These are phyloP conservation scores for Sebastes itinus DNA, from an alignment of 2,797 vertebrate species.

Conservation along the genomic window DNA sequence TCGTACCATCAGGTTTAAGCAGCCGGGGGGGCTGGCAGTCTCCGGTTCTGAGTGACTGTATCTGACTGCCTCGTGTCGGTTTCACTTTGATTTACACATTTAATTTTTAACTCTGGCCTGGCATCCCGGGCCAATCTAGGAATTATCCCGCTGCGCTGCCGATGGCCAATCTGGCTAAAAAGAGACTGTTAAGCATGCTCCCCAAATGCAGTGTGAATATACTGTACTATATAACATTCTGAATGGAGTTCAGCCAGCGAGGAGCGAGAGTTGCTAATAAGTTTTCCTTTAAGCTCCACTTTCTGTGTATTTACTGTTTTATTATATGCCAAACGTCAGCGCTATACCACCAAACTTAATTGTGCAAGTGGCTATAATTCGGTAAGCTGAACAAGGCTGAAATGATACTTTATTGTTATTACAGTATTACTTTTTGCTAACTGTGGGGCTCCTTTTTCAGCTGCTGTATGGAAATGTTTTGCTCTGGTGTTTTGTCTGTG, in stretches of 20 bases:
- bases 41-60: too few relatives aligned
- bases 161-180: neutral
- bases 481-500: constrained; percentile 57
- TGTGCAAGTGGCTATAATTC: constrained; percentile 43
- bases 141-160: neutral
- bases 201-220: neutral
- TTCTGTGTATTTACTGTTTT: constrained; percentile 25
- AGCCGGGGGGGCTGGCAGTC: too few relatives aligned
- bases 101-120: neutral
- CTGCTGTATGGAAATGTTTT: constrained; percentile 46
- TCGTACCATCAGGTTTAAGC: too few relatives aligned
- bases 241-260: constrained; percentile 1
- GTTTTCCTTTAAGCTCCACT: constrained; percentile 26
- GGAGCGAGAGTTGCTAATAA: constrained; percentile 3
- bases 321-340: constrained; percentile 17
- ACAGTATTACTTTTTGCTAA: constrained; percentile 42
- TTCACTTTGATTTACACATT: too few relatives aligned
- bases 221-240: neutral
- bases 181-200: neutral
- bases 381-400: constrained; percentile 37
- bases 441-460: constrained; percentile 26
- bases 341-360: constrained; percentile 38
- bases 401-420: constrained; percentile 47
- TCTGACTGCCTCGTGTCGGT: too few relatives aligned
- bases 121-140: too few relatives aligned